These are phyloP conservation scores for Punctoribates punctum DNA, from an alignment of 2,888 invertebrate species.

Conservation along the genomic window DNA sequence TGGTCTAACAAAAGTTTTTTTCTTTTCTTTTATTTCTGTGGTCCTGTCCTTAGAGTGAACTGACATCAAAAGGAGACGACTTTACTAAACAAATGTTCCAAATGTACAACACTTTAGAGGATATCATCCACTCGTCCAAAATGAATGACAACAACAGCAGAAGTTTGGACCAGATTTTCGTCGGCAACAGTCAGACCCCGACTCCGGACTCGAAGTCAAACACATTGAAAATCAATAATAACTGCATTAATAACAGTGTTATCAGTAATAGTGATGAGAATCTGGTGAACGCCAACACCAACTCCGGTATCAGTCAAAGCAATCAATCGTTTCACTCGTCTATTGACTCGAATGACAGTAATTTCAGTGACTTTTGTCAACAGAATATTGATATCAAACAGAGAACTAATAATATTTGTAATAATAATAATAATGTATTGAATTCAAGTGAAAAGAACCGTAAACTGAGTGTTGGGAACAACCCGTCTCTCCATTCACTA, in stretches of 20 bases:
- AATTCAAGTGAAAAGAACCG: not conserved
- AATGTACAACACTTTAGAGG: conserved; percentile 53
- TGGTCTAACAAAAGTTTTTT: not conserved
- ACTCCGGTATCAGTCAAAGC: not conserved
- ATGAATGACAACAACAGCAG: conserved; percentile 9
- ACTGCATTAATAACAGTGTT: not conserved
- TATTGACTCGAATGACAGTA: not conserved
- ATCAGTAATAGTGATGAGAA: conserved; percentile 3
- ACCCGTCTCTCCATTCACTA: not conserved
- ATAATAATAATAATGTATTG: conserved; percentile 6
- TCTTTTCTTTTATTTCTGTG: too few relatives aligned
- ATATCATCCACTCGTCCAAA: conserved; percentile 43
- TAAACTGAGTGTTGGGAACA: not conserved
- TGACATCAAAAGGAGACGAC: conserved; percentile 53
- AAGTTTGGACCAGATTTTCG: not conserved
- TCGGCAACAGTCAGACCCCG: not conserved
- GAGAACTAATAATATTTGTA: not conserved
- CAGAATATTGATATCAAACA: not conserved
- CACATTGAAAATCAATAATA: not conserved
- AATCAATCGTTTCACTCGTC: not conserved
- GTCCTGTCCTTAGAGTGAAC: conserved; percentile 50
- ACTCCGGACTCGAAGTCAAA: not conserved
- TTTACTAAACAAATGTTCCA: conserved; percentile 53
- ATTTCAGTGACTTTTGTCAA: not conserved
- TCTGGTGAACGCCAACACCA: not conserved